Conservation (phyloP, 2,113 vertebrate genomes). For the Chauna torquata region DNA sequence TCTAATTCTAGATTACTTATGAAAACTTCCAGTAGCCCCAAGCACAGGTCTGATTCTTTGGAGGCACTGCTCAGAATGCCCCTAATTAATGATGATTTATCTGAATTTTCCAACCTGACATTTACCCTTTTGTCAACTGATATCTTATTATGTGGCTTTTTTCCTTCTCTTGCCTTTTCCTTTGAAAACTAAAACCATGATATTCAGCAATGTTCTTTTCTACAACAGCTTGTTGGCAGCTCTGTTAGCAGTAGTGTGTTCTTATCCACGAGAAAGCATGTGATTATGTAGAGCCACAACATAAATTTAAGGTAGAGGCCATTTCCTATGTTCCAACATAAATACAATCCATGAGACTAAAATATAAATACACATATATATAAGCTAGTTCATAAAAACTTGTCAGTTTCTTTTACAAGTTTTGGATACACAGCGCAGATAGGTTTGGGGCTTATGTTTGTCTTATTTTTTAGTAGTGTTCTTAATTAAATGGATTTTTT, state of each 20-base stretch:
- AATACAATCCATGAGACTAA: neutral
- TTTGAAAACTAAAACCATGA: neutral
- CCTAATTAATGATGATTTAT: neutral
- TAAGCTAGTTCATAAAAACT: neutral
- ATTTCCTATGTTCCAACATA: neutral
- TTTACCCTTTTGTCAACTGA: neutral
- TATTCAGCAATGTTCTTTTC: neutral
- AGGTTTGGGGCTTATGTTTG: neutral
- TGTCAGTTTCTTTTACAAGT: neutral
- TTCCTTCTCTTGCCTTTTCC: neutral
- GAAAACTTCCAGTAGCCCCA: neutral
- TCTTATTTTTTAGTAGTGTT: neutral
- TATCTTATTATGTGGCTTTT: neutral
- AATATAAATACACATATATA: neutral
- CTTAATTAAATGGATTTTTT: neutral
- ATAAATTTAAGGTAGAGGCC: neutral
- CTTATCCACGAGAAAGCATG: neutral
- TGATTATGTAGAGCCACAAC: neutral
- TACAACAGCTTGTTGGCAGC: neutral
- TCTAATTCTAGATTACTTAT: neutral
- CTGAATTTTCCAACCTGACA: neutral
- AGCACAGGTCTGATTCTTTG: neutral
- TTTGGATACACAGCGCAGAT: neutral
- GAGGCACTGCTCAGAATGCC: neutral
- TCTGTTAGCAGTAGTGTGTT: neutral